Evolutionary conservation across 2,113 vertebrate genomes (phyloP), one percentile per base, ranked within the genome.

Genomic region (Barnardius zonarius): DNA sequence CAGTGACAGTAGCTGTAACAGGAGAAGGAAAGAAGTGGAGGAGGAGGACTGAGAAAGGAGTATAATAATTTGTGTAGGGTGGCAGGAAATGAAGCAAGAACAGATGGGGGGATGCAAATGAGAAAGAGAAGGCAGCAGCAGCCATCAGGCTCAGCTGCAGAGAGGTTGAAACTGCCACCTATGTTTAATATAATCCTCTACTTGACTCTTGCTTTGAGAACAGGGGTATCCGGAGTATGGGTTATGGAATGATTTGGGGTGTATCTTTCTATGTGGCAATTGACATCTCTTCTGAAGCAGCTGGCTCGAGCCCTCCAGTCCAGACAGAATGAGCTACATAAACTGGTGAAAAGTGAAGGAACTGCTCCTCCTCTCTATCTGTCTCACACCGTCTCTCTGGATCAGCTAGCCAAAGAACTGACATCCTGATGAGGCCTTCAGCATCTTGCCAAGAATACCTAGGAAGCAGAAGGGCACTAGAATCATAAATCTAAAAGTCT

Each of bases 31-130:
- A 66, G 57, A 84, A 43, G 28, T 73, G 91, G 91, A 96, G 88
- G 93, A 95, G 91, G 92, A 96, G 69, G 81, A 61, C 69, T 86
- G 74, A 88, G 61, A 95, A 86, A 89, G 27, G 51, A 95, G 81
- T 84, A 74, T 41, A 95, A 89, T 92, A 48, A 64, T 92, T 88
- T 93, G 83, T 91, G 91, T 92, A 51, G 61, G 44, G 46, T 93
- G 81, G 73, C 83, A 95, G 93, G 95, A 97, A 92, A 88, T 73
- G 83, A 93, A 95, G 81, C 27, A 79, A 79, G 86, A 95, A 89
- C 96, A 95, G 95, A 96, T 95, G 93, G 93, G 62, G 82, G 74
- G 83, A 96, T 96, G 86, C 87, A 95, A 95, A 96, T 87, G 57
- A 91, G 93, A 94, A 49, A 80, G 37, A 77, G 66, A 84, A 95